phyloP scores from a whole-genome alignment of 37 sponge, comb jelly and placozoan species.

The Cliona cf. orientalis region DNA sequence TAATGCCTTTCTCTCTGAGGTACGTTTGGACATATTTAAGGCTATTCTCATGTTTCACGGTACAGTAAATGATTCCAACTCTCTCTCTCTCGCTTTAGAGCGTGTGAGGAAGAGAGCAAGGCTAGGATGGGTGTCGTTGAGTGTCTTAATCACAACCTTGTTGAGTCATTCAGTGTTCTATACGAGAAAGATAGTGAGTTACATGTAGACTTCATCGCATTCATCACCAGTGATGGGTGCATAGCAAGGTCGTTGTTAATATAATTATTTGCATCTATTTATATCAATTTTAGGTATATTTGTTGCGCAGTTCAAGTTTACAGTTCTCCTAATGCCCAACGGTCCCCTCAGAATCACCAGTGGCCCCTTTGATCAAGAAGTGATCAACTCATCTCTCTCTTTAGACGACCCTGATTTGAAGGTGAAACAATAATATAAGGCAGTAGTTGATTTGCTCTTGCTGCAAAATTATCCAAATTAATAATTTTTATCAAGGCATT shows the following conservation, averaged over 20 bases:
- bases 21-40: constrained; percentile 8
- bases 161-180: constrained; percentile 94
- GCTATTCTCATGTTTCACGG: neutral
- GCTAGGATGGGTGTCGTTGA: constrained; percentile 97
- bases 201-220: neutral
- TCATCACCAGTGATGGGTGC: neutral
- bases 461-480: neutral
- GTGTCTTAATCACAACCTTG: constrained; percentile 93
- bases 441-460: neutral
- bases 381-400: constrained; percentile 46
- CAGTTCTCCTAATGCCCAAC: constrained; percentile 93
- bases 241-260: neutral
- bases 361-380: constrained; percentile 72
- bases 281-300: constrained; percentile 76
- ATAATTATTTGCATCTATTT: neutral
- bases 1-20: constrained; percentile 89
- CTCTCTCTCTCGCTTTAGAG: constrained; percentile 18
- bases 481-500: constrained; percentile 57
- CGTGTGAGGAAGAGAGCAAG: constrained; percentile 97
- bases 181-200: constrained; percentile 91
- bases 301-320: constrained; percentile 98
- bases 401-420: constrained; percentile 86
- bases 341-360: constrained; percentile 88
- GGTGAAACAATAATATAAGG: constrained; percentile 22
- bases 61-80: neutral